Base-by-base conservation (phyloP, 2,113 vertebrate species). In the Osmerus mordax region DNA sequence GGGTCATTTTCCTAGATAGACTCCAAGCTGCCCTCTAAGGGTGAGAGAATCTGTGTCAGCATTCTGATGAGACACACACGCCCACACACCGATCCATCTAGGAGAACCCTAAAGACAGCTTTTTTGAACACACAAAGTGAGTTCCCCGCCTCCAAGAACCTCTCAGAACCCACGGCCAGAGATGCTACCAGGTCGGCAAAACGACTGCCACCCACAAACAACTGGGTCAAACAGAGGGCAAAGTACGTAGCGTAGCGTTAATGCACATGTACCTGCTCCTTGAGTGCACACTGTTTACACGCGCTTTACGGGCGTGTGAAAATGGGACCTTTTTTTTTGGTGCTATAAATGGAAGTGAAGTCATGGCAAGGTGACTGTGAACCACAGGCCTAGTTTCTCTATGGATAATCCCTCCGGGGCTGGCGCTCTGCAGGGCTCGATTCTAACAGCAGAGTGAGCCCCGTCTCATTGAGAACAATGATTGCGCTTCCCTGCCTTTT, bases 11-110 rank as follows among this genome's bases (percentile, higher is more conserved):
- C 72, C 67, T 65, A 60, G 62, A 62, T 6, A 82, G 79, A 9
- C 83, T 77, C 82, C 69, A 68, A 83, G 87, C 72, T 82, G 71
- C 84, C 51, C 65, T 64, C 69, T 6, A 41, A 77, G 72, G 70
- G 64, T 3, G 67, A 55, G 66, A 73, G 67, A 69, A 56, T 74
- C 73, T 15, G 65, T 84, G 75, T 88, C 83, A 81, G 83, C 82
- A 1, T 61, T 65, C 23, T 59, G 71, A 76, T 74, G 67, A 69
- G 21, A 6, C 60, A 29, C 60, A 15, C 13, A 15, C 72, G 21
- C 3, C 32, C 1, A 25, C 53, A 51, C 47, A 61, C 65, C 70
- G 0, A 71, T 15, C 28, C 16, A 41, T 79, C 78, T 78, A 73
- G 80, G 74, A 14, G 1, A 58, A 70, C 53, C 65, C 73, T 61